phyloP scores from a whole-genome alignment of 1,140 invertebrate genomes.

The Danaus plexippus region DNA sequence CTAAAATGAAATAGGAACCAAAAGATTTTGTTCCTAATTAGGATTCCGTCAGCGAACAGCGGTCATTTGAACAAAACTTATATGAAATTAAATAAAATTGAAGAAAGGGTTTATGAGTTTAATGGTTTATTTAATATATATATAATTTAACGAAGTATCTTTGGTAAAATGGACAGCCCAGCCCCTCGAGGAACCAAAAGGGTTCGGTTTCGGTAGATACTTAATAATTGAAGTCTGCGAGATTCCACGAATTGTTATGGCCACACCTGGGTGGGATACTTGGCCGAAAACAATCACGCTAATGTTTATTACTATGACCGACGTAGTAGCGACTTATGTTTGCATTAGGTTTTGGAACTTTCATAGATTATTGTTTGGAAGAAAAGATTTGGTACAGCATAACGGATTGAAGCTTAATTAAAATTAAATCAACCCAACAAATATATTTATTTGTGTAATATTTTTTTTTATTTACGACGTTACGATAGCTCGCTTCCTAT shows the following conservation, averaged over 20 bases:
- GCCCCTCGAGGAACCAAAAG: slow-evolving; percentile 35
- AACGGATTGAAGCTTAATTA: slow-evolving; percentile 49
- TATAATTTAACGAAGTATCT: too few species aligned
- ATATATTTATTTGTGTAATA: slow-evolving; percentile 40
- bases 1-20: too few species aligned
- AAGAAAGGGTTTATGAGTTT: too few species aligned
- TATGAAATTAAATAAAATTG: too few species aligned
- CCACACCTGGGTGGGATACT: slow-evolving; percentile 41
- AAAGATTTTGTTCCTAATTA: too few species aligned
- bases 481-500: slow-evolving; percentile 16
- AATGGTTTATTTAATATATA: too few species aligned
- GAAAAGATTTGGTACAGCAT: not conserved
- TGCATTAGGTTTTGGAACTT: slow-evolving; percentile 20
- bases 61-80: too few species aligned
- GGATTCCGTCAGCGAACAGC: too few species aligned
- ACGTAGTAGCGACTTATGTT: slow-evolving; percentile 63
- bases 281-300: slow-evolving; percentile 61
- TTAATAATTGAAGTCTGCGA: slow-evolving; percentile 69
- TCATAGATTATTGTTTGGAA: not conserved
- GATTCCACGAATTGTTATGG: slow-evolving; percentile 63
- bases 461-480: slow-evolving; percentile 28
- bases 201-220: slow-evolving; percentile 59
- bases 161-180: too few species aligned
- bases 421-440: slow-evolving; percentile 54
- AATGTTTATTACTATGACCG: slow-evolving; percentile 63